These are phyloP conservation scores for Thereva unica DNA, from an alignment of 2,888 invertebrate genomes.

Conservation along the genomic window DNA sequence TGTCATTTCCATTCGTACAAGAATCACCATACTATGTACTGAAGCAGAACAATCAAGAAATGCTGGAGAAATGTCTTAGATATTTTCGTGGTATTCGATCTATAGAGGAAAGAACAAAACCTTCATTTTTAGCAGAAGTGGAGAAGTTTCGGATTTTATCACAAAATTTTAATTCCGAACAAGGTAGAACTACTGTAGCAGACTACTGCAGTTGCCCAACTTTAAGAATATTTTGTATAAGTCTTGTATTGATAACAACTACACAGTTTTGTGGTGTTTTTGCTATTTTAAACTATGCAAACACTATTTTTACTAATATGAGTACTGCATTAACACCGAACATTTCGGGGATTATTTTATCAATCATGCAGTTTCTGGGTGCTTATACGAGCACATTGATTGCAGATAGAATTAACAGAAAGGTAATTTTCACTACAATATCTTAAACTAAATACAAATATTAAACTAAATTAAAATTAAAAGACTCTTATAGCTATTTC, in stretches of 20 bases:
- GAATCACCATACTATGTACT: constrained; percentile 52
- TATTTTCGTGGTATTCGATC: constrained; percentile 54
- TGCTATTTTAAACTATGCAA: constrained; percentile 50
- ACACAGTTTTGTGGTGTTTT: constrained; percentile 52
- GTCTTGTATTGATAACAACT: constrained; percentile 48
- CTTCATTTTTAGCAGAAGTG: constrained; percentile 49
- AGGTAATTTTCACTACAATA: constrained; percentile 43
- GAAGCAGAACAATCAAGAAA: constrained; percentile 45
- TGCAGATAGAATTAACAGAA: constrained; percentile 47
- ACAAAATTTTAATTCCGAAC: constrained; percentile 3
- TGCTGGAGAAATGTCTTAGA: constrained; percentile 52
- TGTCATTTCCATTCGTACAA: constrained; percentile 53
- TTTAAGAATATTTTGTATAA: constrained; percentile 41
- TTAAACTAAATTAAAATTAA: neutral
- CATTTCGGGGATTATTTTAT: constrained; percentile 47
- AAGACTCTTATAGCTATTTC: constrained; percentile 12
- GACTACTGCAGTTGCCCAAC: neutral
- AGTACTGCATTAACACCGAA: constrained; percentile 43
- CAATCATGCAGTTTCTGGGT: constrained; percentile 48
- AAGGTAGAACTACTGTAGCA: neutral
- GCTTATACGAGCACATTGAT: constrained; percentile 45
- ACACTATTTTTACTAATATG: constrained; percentile 45
- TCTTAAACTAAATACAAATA: neutral
- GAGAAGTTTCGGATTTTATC: constrained; percentile 44
- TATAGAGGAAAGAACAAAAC: constrained; percentile 49